phyloP scores from a whole-genome alignment of 1,140 invertebrate genomes.

The Psix sp. region DNA sequence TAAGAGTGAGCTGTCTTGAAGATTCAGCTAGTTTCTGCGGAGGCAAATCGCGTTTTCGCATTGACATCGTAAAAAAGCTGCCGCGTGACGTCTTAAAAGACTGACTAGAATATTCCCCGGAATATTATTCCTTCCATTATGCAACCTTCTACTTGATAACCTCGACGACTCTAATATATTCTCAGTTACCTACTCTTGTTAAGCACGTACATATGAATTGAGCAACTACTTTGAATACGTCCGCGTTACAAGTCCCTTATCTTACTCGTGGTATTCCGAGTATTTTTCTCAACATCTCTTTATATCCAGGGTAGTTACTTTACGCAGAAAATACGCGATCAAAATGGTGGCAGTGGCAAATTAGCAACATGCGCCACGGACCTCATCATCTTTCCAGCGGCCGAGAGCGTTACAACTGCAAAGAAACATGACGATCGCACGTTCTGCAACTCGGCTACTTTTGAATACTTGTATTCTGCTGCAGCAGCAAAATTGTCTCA shows the following conservation, averaged over 20 bases:
- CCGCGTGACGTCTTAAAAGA: conserved; percentile 36
- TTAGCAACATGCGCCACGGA: too few relatives aligned
- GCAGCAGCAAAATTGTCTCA: conserved; percentile 26
- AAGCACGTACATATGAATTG: conserved; percentile 52
- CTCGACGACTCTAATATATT: conserved; percentile 58
- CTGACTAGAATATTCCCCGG: conserved; percentile 41
- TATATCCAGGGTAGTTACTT: not conserved
- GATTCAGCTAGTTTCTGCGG: too few relatives aligned
- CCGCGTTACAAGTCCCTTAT: conserved; percentile 42
- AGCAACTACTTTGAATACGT: conserved; percentile 55
- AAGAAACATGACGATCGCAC: conserved; percentile 56
- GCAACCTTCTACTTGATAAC: conserved; percentile 58
- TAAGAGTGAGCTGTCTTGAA: too few relatives aligned
- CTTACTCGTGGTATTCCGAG: conserved; percentile 32
- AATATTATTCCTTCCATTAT: conserved; percentile 50
- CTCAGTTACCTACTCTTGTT: conserved; percentile 54
- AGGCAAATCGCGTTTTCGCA: not conserved
- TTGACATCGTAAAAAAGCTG: conserved; percentile 3
- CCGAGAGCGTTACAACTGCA: conserved; percentile 40
- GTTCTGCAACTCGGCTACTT: conserved; percentile 63
- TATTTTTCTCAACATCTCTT: conserved; percentile 34
- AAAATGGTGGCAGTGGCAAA: conserved; percentile 12
- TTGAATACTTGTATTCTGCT: conserved; percentile 46
- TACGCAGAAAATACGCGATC: conserved; percentile 1
- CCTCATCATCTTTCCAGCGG: conserved; percentile 14